Evolutionary conservation across 2,113 vertebrate genomes (phyloP).

Genomic region (Corythoichthys intestinalis): DNA sequence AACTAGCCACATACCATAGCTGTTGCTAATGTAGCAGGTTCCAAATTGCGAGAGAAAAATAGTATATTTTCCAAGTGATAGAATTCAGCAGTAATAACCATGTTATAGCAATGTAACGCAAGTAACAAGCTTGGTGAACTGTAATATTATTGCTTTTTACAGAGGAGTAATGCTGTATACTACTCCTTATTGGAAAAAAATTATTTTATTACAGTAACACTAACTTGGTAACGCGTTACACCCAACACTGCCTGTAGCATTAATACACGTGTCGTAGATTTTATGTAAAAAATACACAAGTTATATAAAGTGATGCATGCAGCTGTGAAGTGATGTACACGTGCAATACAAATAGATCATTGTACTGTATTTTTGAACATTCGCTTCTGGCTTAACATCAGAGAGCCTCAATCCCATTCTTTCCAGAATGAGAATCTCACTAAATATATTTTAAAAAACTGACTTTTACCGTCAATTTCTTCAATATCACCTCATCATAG

Average conservation of each 20-base stretch:
- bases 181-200: slow-evolving; percentile 9
- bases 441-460: neutral
- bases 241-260: neutral
- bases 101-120: too few species aligned
- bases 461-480: neutral
- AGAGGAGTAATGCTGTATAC: too few species aligned
- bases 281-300: slow-evolving; percentile 7
- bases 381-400: slow-evolving; percentile 25
- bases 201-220: slow-evolving; percentile 3
- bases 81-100: too few species aligned
- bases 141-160: too few species aligned
- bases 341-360: slow-evolving; percentile 32
- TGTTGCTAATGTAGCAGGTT: too few species aligned
- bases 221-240: neutral
- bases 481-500: neutral
- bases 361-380: slow-evolving; percentile 19
- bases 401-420: slow-evolving; percentile 4
- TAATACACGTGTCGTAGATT: slow-evolving; percentile 9
- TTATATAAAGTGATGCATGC: slow-evolving; percentile 34
- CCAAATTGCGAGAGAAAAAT: too few species aligned
- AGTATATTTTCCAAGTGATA: too few species aligned
- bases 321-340: slow-evolving; percentile 33
- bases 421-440: slow-evolving; percentile 2
- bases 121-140: too few species aligned
- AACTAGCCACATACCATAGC: too few species aligned